Base-by-base conservation (phyloP, 2,888 invertebrate species). In the Agelastica alni region DNA sequence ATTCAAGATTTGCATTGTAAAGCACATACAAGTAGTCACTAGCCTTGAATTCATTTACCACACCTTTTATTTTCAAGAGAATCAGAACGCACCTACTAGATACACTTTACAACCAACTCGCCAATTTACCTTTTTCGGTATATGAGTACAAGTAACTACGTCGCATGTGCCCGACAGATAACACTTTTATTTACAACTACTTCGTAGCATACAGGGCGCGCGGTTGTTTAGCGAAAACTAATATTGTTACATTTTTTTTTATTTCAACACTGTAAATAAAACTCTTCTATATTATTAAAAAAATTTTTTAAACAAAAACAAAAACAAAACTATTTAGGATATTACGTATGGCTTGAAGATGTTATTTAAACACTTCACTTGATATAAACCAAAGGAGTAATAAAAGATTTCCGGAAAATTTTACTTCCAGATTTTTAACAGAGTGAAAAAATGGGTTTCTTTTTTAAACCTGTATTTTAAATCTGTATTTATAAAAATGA, bases 91-190 rank as follows among this genome's bases (percentile, higher is more conserved):
- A 12, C 39, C 39, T 20, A 18, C 18, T n/a, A 18, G 10, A 26
- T 31, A 13, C 13, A 17, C 17, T 14, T 34, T 28, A 13, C 32
- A 12, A 16, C 17, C 10, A 30, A 37, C 47, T 41, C 36, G 53
- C 56, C 53, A 53, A 56, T 59, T 59, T 51, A 53, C 59, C 59
- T 48, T 59, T 59, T 59, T 59, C 51, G 56, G 59, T 28, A 9
- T 44, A 18, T 18, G 44, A 31, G 14, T 44, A 44, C 44, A 37
- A 10, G 37, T 18, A 18, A 6, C 37, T 20, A 37, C 10, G 10
- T 37, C 18, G 20, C 44, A 16, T 31, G 44, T 44, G 18, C 18
- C 20, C 7, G 44, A 18, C 17, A 44, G 18, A 44, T 44, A 44
- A 31, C 31, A 31, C 20, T 44, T 44, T 44, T 44, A 32, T 32